A percentile compares a stretch with the other conserved stretches of the same genome.
These are phyloP conservation scores for Dolichomitus sp. DNA, from an alignment of 2,888 invertebrate species.

Conservation along the genomic window DNA sequence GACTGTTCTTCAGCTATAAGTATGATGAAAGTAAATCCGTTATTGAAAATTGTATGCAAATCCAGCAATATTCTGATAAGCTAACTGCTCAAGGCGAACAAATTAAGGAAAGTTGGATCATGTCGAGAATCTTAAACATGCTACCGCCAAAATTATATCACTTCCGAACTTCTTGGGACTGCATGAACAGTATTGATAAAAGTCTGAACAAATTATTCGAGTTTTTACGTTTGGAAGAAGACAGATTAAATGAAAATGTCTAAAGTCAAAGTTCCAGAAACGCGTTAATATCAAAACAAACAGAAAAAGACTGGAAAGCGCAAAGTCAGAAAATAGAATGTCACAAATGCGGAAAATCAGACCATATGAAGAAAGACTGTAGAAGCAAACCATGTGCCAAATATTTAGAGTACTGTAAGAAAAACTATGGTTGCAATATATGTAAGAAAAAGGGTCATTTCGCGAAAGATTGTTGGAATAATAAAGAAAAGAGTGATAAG, in stretches of 20 bases:
- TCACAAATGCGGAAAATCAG: conserved; percentile 67
- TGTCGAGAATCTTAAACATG: conserved; percentile 68
- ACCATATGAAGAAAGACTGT: conserved; percentile 71
- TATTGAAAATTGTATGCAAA: conserved; percentile 70
- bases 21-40: conserved; percentile 69
- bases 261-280: conserved; percentile 43
- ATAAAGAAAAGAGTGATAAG: conserved; percentile 52
- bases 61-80: conserved; percentile 62
- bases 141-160: conserved; percentile 72
- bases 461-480: conserved; percentile 70
- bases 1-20: conserved; percentile 71
- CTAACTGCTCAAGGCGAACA: conserved; percentile 69
- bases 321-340: conserved; percentile 64
- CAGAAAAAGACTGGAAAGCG: conserved; percentile 49
- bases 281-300: conserved; percentile 59
- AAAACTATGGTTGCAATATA: conserved; percentile 72
- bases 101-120: conserved; percentile 70
- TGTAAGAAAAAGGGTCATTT: conserved; percentile 74
- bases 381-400: conserved; percentile 68
- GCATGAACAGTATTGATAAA: conserved; percentile 56
- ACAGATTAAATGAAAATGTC: conserved; percentile 60
- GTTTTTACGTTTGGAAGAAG: conserved; percentile 54
- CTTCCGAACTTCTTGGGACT: conserved; percentile 72
- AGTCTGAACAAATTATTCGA: conserved; percentile 55
- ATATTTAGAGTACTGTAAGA: conserved; percentile 74